phyloP scores from a whole-genome alignment of 2,797 vertebrate species.

The Poeciliopsis gracilis region DNA sequence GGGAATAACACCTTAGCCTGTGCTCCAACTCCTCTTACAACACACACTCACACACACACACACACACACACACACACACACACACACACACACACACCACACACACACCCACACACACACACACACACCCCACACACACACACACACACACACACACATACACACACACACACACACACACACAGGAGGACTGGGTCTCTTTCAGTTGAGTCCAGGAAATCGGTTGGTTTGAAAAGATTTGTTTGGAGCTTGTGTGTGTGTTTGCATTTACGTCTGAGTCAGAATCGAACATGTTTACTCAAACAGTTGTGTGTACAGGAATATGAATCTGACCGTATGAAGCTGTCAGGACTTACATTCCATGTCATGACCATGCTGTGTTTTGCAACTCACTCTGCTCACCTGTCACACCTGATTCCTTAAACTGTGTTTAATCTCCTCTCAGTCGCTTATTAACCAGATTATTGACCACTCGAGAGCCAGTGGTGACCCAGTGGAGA shows the following conservation, averaged over 20 bases:
- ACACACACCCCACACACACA: neutral
- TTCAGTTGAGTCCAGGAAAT: neutral
- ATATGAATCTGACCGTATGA: too few species aligned
- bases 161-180: neutral
- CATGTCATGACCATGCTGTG: too few species aligned
- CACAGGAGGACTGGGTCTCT: neutral
- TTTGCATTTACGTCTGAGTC: neutral
- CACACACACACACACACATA: neutral
- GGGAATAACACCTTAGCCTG: slow-evolving; percentile 37
- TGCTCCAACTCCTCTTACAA: neutral
- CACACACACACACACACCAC: neutral
- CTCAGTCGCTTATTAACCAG: too few species aligned
- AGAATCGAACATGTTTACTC: neutral
- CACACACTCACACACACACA: neutral
- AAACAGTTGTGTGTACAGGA: neutral
- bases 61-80: neutral
- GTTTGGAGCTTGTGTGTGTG: neutral
- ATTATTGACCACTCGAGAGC: too few species aligned
- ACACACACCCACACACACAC: rapidly evolving
- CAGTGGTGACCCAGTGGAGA: too few species aligned
- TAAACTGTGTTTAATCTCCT: too few species aligned
- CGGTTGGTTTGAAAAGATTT: neutral
- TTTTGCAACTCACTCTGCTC: too few species aligned
- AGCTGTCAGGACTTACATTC: too few species aligned
- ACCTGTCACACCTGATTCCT: too few species aligned